These are phyloP conservation scores for Alloscopus bannaensis DNA, from an alignment of 2,888 invertebrate species.

Conservation along the genomic window DNA sequence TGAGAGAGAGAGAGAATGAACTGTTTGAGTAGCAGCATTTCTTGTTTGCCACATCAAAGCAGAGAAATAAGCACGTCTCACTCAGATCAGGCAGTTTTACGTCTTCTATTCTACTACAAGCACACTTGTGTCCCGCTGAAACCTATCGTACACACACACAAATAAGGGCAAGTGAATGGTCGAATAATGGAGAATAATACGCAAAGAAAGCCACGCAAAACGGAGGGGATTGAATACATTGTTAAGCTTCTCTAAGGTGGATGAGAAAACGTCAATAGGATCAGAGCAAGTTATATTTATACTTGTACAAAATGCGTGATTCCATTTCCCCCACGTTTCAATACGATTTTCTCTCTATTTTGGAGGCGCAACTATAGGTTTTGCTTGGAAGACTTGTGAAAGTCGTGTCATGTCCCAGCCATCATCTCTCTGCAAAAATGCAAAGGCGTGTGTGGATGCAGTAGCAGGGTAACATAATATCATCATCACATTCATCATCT, in stretches of 20 bases:
- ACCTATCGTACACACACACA: constrained; percentile 4
- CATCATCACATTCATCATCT: too few relatives aligned
- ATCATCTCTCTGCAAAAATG: constrained; percentile 2
- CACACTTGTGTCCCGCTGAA: constrained; percentile 15
- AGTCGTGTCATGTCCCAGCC: constrained; percentile 43
- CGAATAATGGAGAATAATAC: constrained; percentile 28
- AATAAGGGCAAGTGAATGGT: constrained; percentile 13
- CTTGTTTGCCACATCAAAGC: too few relatives aligned
- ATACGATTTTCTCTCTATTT: constrained; percentile 3
- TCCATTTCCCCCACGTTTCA: background rate
- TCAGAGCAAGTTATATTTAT: constrained; percentile 2
- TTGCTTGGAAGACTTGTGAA: background rate
- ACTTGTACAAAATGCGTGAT: constrained; percentile 42
- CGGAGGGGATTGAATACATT: constrained; percentile 22
- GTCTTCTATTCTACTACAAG: too few relatives aligned
- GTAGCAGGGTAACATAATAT: constrained; percentile 25
- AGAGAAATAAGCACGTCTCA: too few relatives aligned
- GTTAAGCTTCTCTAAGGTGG: constrained; percentile 19
- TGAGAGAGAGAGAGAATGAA: too few relatives aligned
- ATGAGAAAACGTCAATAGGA: constrained; percentile 41
- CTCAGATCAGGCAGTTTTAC: constrained; percentile 18
- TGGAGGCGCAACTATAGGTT: background rate
- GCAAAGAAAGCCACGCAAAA: constrained; percentile 40
- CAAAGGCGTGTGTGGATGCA: constrained; percentile 39
- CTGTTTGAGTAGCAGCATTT: background rate